These are phyloP conservation scores for Epirrhoe alternata DNA, from an alignment of 2,888 invertebrate genomes.

Conservation along the genomic window DNA sequence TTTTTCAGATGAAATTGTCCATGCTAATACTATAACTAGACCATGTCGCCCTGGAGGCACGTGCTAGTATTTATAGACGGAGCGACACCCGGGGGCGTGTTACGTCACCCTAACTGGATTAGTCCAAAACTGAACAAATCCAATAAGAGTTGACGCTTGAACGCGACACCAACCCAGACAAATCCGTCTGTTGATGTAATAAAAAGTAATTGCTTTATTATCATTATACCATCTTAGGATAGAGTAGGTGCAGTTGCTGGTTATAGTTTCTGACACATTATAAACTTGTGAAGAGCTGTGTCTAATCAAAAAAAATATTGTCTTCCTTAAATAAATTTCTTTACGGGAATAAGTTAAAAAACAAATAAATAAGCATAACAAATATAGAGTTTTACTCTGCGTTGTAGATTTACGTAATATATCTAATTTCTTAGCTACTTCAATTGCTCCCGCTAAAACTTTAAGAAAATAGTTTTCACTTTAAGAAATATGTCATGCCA, in stretches of 20 bases:
- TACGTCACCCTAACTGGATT: constrained; percentile 68
- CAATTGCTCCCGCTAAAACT: background rate
- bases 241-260: constrained; percentile 8
- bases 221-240: constrained; percentile 32
- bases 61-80: constrained; percentile 72
- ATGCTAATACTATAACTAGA: constrained; percentile 51
- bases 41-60: constrained; percentile 65
- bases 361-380: too few relatives aligned
- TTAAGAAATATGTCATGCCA: too few relatives aligned
- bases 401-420: too few relatives aligned
- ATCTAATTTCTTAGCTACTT: too few relatives aligned
- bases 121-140: constrained; percentile 56
- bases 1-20: constrained; percentile 26
- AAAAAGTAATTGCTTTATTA: constrained; percentile 39
- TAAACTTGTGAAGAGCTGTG: background rate
- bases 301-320: background rate
- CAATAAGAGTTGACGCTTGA: constrained; percentile 36
- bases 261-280: background rate
- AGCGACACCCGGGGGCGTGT: constrained; percentile 71
- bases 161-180: constrained; percentile 25
- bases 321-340: background rate
- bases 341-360: too few relatives aligned
- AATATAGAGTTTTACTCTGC: too few relatives aligned
- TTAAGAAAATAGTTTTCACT: constrained; percentile 31
- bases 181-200: constrained; percentile 41